phyloP scores from a whole-genome alignment of 2,113 vertebrate species.

The Herpailurus yagouaroundi region DNA sequence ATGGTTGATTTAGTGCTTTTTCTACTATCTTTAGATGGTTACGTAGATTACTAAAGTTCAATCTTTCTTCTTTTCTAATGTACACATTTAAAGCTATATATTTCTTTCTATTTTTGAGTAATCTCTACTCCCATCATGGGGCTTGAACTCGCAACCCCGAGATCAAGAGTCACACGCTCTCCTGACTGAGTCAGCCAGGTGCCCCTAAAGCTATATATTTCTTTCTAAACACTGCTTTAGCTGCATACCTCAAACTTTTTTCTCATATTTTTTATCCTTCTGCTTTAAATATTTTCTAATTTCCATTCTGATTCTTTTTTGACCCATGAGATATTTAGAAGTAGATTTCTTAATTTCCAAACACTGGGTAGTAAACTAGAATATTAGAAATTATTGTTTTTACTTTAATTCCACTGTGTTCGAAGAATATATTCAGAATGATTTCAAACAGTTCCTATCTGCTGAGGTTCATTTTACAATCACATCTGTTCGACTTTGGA shows the following conservation, averaged over 20 bases:
- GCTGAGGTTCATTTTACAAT: not conserved
- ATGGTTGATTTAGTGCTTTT: not conserved
- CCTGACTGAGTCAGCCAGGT: too few species aligned
- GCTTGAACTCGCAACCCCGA: too few species aligned
- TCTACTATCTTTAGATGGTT: not conserved
- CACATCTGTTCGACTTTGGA: not conserved
- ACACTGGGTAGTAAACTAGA: not conserved
- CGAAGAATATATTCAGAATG: not conserved
- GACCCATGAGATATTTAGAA: not conserved
- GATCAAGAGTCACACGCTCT: too few species aligned
- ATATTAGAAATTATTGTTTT: not conserved
- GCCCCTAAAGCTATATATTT: not conserved
- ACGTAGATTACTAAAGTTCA: not conserved
- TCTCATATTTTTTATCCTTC: not conserved
- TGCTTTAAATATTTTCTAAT: not conserved
- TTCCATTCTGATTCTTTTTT: not conserved
- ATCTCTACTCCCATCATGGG: too few species aligned
- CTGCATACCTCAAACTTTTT: not conserved
- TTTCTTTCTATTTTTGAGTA: not conserved
- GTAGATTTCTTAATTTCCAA: not conserved
- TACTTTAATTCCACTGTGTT: not conserved
- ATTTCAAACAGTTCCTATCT: conserved; percentile 8
- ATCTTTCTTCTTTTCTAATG: not conserved
- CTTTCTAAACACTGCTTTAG: not conserved
- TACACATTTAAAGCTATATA: not conserved